These are phyloP conservation scores for Drosophila phalerata DNA, from an alignment of 2,888 invertebrate species.

Conservation along the genomic window DNA sequence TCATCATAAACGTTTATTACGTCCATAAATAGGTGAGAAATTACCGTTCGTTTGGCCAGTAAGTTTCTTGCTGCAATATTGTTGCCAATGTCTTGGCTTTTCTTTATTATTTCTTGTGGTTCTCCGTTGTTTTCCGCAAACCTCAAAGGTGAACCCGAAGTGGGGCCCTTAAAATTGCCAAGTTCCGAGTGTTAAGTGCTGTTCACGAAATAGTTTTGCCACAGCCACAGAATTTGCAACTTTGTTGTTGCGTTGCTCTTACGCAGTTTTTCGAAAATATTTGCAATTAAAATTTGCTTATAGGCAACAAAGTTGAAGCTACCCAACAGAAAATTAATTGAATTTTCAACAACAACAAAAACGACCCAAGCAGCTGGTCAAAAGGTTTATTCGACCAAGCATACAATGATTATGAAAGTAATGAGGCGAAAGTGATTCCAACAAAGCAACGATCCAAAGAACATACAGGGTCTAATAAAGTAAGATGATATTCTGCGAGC, in stretches of 20 bases:
- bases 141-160: constrained; percentile 21
- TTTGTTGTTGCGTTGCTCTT: constrained; percentile 42
- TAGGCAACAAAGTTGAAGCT: constrained; percentile 41
- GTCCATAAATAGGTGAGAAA: constrained; percentile 80
- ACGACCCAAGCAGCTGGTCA: constrained; percentile 13
- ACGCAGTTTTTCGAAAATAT: constrained; percentile 55
- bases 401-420: constrained; percentile 30
- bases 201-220: constrained; percentile 56
- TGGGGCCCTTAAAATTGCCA: constrained; percentile 36
- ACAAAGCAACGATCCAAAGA: neutral
- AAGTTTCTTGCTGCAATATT: constrained; percentile 65
- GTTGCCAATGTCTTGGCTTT: constrained; percentile 65
- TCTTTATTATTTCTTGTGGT: constrained; percentile 68
- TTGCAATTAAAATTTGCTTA: constrained; percentile 63
- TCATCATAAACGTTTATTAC: constrained; percentile 82
- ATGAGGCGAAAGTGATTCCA: constrained; percentile 27
- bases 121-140: constrained; percentile 1
- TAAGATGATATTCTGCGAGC: neutral
- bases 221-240: constrained; percentile 49
- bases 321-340: constrained; percentile 42
- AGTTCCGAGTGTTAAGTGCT: constrained; percentile 26
- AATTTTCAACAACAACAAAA: constrained; percentile 28
- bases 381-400: constrained; percentile 20
- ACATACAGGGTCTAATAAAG: neutral
- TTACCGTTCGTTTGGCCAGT: constrained; percentile 74